Conservation (phyloP, 2,113 vertebrate genomes). For the human region GRCh38 chr7:15038001-15038500, state of each 20-base stretch:
- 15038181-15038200: neutral
- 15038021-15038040: neutral
- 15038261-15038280: neutral
- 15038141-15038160: neutral
- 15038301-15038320: neutral
- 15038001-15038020: neutral
- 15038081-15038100: neutral
- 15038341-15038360: neutral
- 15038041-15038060: neutral
- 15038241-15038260: neutral
- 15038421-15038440: neutral
- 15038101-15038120: neutral
- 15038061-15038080: neutral
- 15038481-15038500: neutral
- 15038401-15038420: neutral
- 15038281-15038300: neutral
- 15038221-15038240: neutral
- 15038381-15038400: neutral
- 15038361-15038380: neutral
- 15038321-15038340: neutral
- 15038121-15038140: neutral
- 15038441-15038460: neutral
- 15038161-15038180: neutral
- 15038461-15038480: neutral
- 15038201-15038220: neutral